Evolutionary conservation across 2,113 vertebrate genomes (phyloP), one percentile per base, ranked within the genome.

Genomic region (Hypocryptadius cinnamomeus): DNA sequence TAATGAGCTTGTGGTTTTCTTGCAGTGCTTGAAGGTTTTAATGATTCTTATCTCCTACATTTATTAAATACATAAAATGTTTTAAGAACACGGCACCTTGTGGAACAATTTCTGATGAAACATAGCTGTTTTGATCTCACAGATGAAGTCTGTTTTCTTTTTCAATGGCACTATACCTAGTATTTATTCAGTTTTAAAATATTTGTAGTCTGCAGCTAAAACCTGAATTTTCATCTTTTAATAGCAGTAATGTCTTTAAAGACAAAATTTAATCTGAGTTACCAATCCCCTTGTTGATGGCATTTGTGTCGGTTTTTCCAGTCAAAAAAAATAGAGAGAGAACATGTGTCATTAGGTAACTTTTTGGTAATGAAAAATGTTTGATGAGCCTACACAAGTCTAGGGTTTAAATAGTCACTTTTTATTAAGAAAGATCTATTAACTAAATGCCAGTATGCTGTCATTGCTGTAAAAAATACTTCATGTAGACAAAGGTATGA

Each of bases 231-330:
- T 33, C 18, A 19, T 63, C 6, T 8, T 71, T 86, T 42, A 10
- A 42, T 44, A n/a, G 33, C 31, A 40, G 6, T 20, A 47, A 48
- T 25, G 7, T 24, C 24, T 77, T 79, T 33, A 69, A 79, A 82
- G 5, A 2, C 7, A 89, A 53, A 17, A 35, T 19, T 71, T 63
- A 74, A 10, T 39, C 6, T 53, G 35, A 64, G 48, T 63, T 24
- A 35, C 21, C 2, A 0, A 50, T 89, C 27, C 16, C 3, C 2
- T 65, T 4, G 0, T 70, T 74, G 27, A 45, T 61, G 24, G 13
- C 30, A 61, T 80, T 80, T 35, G 3, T 89, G 20, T 48, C n/a
- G n/a, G n/a, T n/a, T n/a, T n/a, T n/a, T n/a, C 14, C 56, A 57
- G 56, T 57, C 33, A 24, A 50, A 56, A 56, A 59, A 57, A 47